These are phyloP conservation scores for Lithophane socia DNA, from an alignment of 2,888 invertebrate species.

Conservation along the genomic window DNA sequence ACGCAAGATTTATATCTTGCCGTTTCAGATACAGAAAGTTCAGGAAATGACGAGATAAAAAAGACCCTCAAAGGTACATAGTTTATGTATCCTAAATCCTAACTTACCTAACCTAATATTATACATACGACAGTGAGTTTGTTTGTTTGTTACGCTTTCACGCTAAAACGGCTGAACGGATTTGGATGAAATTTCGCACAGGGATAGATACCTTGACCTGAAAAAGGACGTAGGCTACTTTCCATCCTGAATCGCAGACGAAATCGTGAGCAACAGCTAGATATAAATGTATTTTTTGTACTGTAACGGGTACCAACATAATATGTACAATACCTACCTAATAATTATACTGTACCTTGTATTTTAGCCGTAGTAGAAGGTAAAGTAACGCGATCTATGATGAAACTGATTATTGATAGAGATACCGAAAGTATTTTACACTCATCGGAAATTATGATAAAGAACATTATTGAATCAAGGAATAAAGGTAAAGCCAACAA, in stretches of 20 bases:
- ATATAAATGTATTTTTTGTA: neutral
- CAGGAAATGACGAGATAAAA: neutral
- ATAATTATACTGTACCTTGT: no score
- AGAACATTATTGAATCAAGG: conserved; percentile 22
- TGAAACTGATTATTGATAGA: conserved; percentile 31
- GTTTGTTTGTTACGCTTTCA: no score
- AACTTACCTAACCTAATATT: no score
- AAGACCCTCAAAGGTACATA: conserved; percentile 26
- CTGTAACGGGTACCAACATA: no score
- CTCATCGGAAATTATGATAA: conserved; percentile 7
- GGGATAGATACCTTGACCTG: no score
- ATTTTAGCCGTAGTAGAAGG: conserved; percentile 22
- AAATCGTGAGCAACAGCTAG: no score
- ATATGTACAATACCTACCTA: no score
- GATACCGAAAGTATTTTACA: conserved; percentile 19
- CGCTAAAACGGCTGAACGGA: no score
- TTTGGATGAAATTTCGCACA: no score
- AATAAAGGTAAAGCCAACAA: neutral
- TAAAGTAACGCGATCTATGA: conserved; percentile 19
- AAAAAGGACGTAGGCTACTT: no score
- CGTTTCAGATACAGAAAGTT: conserved; percentile 2
- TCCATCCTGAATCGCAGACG: no score
- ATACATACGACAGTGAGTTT: no score
- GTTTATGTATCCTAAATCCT: neutral
- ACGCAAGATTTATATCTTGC: conserved; percentile 17